phyloP scores from a whole-genome alignment of 1,140 invertebrate genomes.

The Drosophila asahinai region DNA sequence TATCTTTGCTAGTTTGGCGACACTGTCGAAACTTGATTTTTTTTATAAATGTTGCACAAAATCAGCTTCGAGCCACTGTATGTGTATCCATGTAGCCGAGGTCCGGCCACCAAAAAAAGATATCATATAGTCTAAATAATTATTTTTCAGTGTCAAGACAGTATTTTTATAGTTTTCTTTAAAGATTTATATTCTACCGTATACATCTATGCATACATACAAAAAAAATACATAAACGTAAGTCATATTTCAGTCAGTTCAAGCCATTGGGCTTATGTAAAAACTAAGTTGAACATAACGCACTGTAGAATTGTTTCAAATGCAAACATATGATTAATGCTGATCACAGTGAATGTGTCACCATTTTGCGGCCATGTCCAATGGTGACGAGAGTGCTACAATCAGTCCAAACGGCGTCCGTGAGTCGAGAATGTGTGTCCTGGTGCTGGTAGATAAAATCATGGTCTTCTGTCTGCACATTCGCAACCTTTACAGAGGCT shows the following conservation, averaged over 20 bases:
- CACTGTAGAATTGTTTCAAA: neutral
- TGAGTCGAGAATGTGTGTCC: constrained; percentile 54
- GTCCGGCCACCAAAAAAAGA: no score
- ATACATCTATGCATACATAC: neutral
- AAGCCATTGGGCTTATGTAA: neutral
- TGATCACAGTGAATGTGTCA: constrained; percentile 37
- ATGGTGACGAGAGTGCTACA: constrained; percentile 59
- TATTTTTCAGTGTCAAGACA: constrained; percentile 1
- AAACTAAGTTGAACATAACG: neutral
- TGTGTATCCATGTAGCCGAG: no score
- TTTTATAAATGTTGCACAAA: no score
- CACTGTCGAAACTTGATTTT: no score
- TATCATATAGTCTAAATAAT: neutral
- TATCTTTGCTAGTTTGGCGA: no score
- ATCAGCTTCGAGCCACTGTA: no score
- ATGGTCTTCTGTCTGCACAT: constrained; percentile 11
- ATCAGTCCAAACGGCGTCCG: constrained; percentile 58
- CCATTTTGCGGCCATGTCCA: constrained; percentile 63
- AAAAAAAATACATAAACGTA: constrained; percentile 14
- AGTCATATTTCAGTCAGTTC: constrained; percentile 8
- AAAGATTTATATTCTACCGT: neutral
- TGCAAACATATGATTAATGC: constrained; percentile 10
- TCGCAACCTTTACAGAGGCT: constrained; percentile 45
- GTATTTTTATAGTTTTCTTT: neutral
- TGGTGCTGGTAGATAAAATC: constrained; percentile 55